Conservation (phyloP, 2,888 invertebrate genomes). For the Sesia apiformis region DNA sequence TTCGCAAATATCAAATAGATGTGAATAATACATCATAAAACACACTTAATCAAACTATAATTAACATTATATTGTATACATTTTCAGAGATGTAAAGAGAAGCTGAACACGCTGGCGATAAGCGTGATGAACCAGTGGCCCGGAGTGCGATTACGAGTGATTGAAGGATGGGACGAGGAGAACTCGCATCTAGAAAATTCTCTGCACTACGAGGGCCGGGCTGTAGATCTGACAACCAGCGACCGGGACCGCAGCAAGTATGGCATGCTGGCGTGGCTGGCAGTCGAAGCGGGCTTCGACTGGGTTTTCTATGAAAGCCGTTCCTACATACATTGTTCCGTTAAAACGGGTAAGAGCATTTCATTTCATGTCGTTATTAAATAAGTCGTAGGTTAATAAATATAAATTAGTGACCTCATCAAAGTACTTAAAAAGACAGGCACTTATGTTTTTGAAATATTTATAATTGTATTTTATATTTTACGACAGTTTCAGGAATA, state of each 20-base stretch:
- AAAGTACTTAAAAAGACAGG: too few species aligned
- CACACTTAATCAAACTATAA: background rate
- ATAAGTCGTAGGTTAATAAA: too few species aligned
- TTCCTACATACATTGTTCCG: constrained; percentile 96
- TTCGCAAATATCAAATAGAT: background rate
- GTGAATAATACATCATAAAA: background rate
- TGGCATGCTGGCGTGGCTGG: constrained; percentile 95
- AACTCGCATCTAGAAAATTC: constrained; percentile 85
- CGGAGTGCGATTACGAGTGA: constrained; percentile 92
- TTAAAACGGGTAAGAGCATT: constrained; percentile 91
- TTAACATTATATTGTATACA: constrained; percentile 1
- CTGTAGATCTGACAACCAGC: constrained; percentile 96
- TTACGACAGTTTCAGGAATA: too few species aligned
- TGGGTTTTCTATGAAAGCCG: constrained; percentile 98
- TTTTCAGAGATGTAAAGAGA: constrained; percentile 96
- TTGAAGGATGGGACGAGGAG: constrained; percentile 97
- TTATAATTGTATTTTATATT: too few species aligned
- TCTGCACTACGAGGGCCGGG: constrained; percentile 96
- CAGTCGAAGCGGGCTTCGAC: constrained; percentile 98
- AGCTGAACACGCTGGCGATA: constrained; percentile 93
- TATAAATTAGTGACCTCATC: too few species aligned
- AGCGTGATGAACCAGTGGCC: constrained; percentile 99
- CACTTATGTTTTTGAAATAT: too few species aligned
- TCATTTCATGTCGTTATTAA: background rate
- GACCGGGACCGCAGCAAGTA: constrained; percentile 95